Evolutionary conservation across 2,797 vertebrate species (phyloP).

Genomic region (Tauraco hartlaubi): DNA sequence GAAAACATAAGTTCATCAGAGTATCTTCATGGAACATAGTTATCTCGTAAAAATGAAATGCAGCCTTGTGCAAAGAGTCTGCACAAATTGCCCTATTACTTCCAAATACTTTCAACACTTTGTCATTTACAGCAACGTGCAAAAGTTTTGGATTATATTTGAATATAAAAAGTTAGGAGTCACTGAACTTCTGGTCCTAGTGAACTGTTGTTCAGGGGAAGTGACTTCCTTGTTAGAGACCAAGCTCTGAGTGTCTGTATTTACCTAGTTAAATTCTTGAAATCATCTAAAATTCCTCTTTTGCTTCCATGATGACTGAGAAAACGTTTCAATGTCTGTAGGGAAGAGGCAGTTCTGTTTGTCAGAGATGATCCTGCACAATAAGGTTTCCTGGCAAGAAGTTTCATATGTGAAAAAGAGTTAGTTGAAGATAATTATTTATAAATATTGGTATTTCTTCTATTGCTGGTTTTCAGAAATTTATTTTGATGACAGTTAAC

Average conservation of each 20-base stretch:
- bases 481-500: background rate
- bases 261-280: background rate
- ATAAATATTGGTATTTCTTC: background rate
- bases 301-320: background rate
- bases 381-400: background rate
- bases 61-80: background rate
- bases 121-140: background rate
- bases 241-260: background rate
- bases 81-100: background rate
- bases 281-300: background rate
- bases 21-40: background rate
- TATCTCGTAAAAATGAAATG: background rate
- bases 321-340: fast-evolving
- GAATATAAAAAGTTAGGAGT: background rate
- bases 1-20: background rate
- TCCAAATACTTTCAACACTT: background rate
- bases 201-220: background rate
- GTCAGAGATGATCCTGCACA: background rate
- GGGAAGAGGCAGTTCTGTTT: background rate
- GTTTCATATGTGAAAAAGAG: background rate
- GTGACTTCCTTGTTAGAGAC: background rate
- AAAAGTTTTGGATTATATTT: background rate
- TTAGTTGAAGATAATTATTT: background rate
- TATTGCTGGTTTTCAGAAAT: background rate
- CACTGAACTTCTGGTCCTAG: background rate